phyloP scores from a whole-genome alignment of 2,888 invertebrate species.

The Entomobrya proxima region DNA sequence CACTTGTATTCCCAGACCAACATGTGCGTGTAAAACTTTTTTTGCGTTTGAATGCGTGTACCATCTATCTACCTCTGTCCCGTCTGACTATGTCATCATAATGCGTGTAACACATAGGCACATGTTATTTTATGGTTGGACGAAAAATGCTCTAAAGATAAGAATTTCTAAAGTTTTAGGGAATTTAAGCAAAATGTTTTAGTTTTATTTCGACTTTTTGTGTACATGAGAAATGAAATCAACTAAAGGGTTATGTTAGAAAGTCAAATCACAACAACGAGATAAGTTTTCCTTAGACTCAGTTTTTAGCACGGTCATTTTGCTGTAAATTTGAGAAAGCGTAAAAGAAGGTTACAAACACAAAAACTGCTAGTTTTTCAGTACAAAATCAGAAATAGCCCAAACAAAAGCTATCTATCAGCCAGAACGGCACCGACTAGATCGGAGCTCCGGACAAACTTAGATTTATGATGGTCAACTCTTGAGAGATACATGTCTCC shows the following conservation, averaged over 20 bases:
- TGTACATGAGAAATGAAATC: neutral
- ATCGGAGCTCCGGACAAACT: constrained; percentile 35
- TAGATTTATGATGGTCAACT: constrained; percentile 65
- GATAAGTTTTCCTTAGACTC: neutral
- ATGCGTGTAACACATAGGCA: neutral
- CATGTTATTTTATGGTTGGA: neutral
- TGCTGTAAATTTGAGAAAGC: neutral
- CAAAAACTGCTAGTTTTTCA: neutral
- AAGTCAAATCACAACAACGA: constrained; percentile 12
- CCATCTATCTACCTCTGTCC: neutral
- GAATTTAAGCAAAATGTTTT: neutral
- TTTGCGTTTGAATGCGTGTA: no score
- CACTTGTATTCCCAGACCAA: no score
- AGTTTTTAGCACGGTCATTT: neutral
- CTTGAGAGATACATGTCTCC: constrained; percentile 41
- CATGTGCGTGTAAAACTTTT: no score
- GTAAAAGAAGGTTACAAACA: neutral
- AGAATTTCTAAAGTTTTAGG: constrained; percentile 1
- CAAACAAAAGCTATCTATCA: neutral
- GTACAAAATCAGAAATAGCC: neutral
- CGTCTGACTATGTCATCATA: neutral
- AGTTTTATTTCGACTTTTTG: neutral
- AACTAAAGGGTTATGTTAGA: neutral
- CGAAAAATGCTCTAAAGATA: neutral
- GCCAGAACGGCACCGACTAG: neutral